Base-by-base conservation (phyloP, 2,113 vertebrate species). In the Willisornis vidua region DNA sequence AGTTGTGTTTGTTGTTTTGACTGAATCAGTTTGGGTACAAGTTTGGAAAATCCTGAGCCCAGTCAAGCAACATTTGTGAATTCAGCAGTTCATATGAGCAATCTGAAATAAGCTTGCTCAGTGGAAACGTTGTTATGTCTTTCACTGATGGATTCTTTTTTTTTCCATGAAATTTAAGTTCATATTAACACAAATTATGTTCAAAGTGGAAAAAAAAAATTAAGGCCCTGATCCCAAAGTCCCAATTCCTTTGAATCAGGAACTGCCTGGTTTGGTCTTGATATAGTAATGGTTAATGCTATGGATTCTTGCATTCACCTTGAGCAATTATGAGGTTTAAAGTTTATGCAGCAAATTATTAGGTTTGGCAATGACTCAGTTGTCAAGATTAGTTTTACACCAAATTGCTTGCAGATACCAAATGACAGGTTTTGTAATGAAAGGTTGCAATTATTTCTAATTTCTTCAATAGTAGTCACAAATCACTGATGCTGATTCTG, bases 401-500 rank as follows among this genome's bases (percentile, higher is more conserved):
- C 81, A 89, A 95, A 94, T 61, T 79, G 90, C 82, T 91, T 37
- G 75, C 96, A 94, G 84, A 96, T 77, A 96, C 75, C 66, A 94
- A 93, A 96, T 94, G 93, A 92, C 84, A 94, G 88, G 89, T 83
- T 90, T 87, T 70, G 48, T 92, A 91, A 95, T 73, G 89, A 95
- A 96, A 96, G 96, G 75, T 80, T 95, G 71, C 90, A 95, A 89
- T 96, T 94, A 97, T 88, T 96, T 96, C 95, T 93, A 92, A 97
- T 97, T 93, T 91, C 77, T 95, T 57, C 85, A 73, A 29, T 73
- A 90, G 86, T 43, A 82, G 78, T 77, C 78, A 49, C 83, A 91
- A 96, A 94, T 97, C 73, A 87, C 77, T 72, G 48, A 68, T 92
- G 92, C 57, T 92, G 83, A 85, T 71, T 93, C 72, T 96, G 71